Conservation (phyloP, 2,888 invertebrate genomes). For the Eupithecia vulgata region DNA sequence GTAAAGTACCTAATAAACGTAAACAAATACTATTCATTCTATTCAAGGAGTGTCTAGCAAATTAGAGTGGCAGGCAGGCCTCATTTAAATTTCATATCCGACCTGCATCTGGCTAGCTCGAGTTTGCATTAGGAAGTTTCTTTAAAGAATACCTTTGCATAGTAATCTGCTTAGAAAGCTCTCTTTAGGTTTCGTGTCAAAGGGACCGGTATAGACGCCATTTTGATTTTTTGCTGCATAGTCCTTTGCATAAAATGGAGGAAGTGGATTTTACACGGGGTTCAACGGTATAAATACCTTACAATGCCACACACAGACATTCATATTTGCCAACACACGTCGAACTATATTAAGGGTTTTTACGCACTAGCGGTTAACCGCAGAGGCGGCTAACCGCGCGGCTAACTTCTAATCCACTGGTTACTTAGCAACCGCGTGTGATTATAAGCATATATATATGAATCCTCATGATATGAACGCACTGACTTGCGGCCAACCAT, state of each 20-base stretch:
- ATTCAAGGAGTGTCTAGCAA: slow-evolving; percentile 19
- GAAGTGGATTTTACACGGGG: not conserved
- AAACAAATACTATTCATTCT: slow-evolving; percentile 3
- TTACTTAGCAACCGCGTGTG: no score
- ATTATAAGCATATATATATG: no score
- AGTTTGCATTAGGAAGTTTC: slow-evolving; percentile 56
- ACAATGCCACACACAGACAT: not conserved
- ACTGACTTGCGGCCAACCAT: no score
- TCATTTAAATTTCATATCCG: slow-evolving; percentile 70
- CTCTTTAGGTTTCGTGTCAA: slow-evolving; percentile 3
- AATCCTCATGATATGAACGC: no score
- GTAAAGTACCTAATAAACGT: not conserved
- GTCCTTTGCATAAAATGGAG: not conserved
- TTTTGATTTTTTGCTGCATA: not conserved
- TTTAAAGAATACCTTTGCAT: slow-evolving; percentile 45
- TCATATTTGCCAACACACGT: not conserved
- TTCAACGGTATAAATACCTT: not conserved
- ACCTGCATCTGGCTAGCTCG: slow-evolving; percentile 58
- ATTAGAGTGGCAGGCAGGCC: slow-evolving; percentile 46
- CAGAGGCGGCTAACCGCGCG: no score
- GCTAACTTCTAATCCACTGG: no score
- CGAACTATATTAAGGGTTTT: no score
- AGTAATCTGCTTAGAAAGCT: slow-evolving; percentile 27
- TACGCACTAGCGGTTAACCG: no score
- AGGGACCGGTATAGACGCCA: not conserved